Evolutionary conservation across 2,113 vertebrate genomes (phyloP), one percentile per base, ranked within the genome.

Genomic region (Sciurus niger): DNA sequence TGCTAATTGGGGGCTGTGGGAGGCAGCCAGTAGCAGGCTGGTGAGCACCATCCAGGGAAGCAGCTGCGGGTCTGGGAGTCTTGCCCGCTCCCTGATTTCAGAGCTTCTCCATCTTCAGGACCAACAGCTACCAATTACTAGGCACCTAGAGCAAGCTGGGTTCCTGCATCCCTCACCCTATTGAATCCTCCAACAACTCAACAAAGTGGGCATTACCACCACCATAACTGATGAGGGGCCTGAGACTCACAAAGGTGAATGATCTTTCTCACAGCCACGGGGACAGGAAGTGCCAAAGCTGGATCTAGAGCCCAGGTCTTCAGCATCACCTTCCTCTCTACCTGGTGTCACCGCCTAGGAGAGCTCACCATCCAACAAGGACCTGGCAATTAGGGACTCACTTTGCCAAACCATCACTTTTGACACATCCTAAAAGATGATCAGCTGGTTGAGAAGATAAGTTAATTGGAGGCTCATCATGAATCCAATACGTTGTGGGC

Each of bases 21-120:
- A 83, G 63, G 55, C 77, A 85, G 58, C 80, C 46, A 40, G 77
- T 82, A 37, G 43, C 78, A 83, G 30, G n/a, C 87, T 48, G 53
- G 53, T 40, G 84, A 83, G 55, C 34, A 6, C 34, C 43, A 51
- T n/a, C 51, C 82, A 37, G 68, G 48, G 25, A 79, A 74, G 94
- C 85, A 96, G 95, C 89, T 95, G 86, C 37, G 83, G 34, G 48
- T 43, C 93, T 92, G 55, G 74, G 92, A 97, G 78, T 53, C 70
- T 46, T 94, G 91, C 96, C 93, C 10, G 0, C 46, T 90, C 70
- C 51, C 89, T 65, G 68, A 87, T 48, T 95, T 89, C 74, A 84
- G 68, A 76, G 74, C 67, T 40, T 78, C 78, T 86, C 73, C 30
- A 43, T 68, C 91, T 63, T 86, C 68, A 60, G 37, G 46, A 53